Evolutionary conservation across 2,797 vertebrate genomes (phyloP).

Genomic region (Rhadinocentrus ornatus): DNA sequence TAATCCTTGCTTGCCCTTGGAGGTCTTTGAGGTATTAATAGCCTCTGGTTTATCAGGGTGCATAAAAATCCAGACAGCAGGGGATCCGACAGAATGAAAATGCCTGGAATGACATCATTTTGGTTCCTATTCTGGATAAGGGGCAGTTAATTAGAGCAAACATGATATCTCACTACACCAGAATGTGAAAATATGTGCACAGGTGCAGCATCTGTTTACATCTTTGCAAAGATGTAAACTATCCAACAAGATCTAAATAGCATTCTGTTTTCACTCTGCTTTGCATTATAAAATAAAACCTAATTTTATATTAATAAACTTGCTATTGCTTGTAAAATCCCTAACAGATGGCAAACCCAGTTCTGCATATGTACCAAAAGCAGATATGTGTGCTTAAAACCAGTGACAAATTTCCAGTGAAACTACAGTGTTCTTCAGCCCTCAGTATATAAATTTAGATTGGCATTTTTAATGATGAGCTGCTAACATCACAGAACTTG

Average conservation of each 20-base stretch:
- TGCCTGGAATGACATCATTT: constrained; percentile 42
- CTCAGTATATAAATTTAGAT: background rate
- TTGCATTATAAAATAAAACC: background rate
- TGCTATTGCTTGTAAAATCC: background rate
- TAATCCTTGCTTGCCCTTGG: constrained; percentile 64
- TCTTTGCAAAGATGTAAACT: constrained; percentile 24
- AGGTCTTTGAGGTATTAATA: constrained; percentile 64
- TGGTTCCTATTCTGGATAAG: constrained; percentile 36
- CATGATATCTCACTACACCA: constrained; percentile 33
- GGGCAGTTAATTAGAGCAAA: constrained; percentile 51
- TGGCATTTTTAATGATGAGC: background rate
- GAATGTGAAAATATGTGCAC: constrained; percentile 22
- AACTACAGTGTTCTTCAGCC: background rate
- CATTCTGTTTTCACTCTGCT: constrained; percentile 1
- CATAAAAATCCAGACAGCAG: constrained; percentile 49
- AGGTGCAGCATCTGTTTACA: constrained; percentile 2
- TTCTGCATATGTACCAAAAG: constrained; percentile 1
- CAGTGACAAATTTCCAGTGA: background rate
- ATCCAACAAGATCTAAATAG: background rate
- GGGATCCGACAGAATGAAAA: constrained; percentile 22
- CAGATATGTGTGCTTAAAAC: background rate
- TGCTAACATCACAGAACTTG: constrained; percentile 17
- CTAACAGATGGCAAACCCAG: background rate
- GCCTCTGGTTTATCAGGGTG: constrained; percentile 33
- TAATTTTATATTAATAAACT: background rate